Evolutionary conservation across 1,140 invertebrate genomes (phyloP), one percentile per base, ranked within the genome.

Genomic region (Anagrus nilaparvatae): DNA sequence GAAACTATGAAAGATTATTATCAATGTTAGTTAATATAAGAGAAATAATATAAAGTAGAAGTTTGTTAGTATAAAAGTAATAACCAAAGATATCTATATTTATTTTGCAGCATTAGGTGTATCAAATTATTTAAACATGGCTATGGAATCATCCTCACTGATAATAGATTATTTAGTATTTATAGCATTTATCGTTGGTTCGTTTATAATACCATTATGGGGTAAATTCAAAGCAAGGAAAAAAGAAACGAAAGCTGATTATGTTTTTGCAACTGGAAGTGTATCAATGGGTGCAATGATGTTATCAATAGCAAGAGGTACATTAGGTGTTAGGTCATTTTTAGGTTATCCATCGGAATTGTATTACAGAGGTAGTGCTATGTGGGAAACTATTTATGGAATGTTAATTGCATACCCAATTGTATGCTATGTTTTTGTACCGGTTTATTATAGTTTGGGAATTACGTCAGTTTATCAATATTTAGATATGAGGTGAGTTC

Each of bases 401-500:
- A 85, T 87, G 76, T 67, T 84, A 24, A 65, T 81, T 23, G 83
- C 85, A 2, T 87, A 86, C 57, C 84, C 84, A 3, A 74, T 88
- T 46, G 83, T 88, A 12, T 82, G 80, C 57, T 86, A 75, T 59
- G 63, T 87, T 49, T 87, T 88, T 61, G 80, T 88, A 20, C 85
- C 84, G 3, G 82, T 88, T 31, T 88, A 87, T 66, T 87, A 82
- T 57, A 80, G 76, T 48, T 72, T 87, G 16, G 82, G 82, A 46
- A 85, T 86, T 44, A 87, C 84, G 36, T 87, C 84, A 1, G 83
- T 88, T 14, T 88, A 88, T 63, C 83, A 87, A 64, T 91, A 89
- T 62, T 69, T 91, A 55, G 82, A 85, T 61, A 69, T 84, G 63
- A 72, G 73, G 73, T 75, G 62, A 71, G 36, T 21, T 17, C n/a